These are phyloP conservation scores for Scolopax bukidnonensis DNA, from an alignment of 2,797 vertebrate genomes.

Conservation along the genomic window DNA sequence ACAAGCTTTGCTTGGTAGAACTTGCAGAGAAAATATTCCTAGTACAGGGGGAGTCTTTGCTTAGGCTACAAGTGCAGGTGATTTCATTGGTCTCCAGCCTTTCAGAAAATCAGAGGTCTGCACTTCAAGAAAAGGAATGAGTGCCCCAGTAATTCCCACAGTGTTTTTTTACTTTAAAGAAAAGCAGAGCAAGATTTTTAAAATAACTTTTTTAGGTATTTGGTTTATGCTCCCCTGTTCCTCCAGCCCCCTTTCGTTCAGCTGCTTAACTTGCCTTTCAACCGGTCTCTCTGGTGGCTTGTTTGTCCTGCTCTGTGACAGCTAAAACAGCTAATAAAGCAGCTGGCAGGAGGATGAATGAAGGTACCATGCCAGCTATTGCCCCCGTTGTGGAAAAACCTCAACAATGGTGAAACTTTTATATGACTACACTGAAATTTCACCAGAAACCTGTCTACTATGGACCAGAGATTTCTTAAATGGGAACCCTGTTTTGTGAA, in stretches of 20 bases:
- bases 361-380: neutral
- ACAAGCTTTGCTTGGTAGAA: neutral
- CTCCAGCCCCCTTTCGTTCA: neutral
- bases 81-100: neutral
- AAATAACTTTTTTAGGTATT: neutral
- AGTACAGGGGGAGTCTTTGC: neutral
- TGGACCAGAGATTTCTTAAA: neutral
- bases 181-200: neutral
- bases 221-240: neutral
- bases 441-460: neutral
- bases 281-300: constrained; percentile 12
- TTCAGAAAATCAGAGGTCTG: neutral
- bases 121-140: neutral
- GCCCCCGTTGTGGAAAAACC: neutral
- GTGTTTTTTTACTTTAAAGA: neutral
- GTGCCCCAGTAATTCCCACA: neutral
- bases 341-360: constrained; percentile 25
- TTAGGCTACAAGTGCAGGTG: neutral
- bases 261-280: constrained; percentile 34
- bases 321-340: constrained; percentile 28
- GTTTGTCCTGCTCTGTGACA: neutral
- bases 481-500: neutral
- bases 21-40: neutral
- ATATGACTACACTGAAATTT: neutral
- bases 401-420: neutral